A percentile compares a stretch with the other conserved stretches of the same genome.
These are phyloP conservation scores for Eclectus roratus DNA, from an alignment of 2,113 vertebrate genomes.

Conservation along the genomic window DNA sequence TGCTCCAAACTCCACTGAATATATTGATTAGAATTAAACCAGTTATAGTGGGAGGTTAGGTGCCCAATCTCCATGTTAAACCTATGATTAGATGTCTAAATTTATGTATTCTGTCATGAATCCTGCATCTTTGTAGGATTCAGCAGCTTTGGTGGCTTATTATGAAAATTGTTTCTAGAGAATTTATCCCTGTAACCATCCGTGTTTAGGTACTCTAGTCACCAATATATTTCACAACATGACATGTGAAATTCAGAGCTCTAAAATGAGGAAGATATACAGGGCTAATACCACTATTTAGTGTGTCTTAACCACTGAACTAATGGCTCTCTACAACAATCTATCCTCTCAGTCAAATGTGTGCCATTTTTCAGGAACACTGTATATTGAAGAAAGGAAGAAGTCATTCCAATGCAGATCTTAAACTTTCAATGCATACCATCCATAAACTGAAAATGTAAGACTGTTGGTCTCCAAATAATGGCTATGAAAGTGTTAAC, in stretches of 20 bases:
- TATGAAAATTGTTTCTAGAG: not conserved
- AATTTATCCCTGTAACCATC: not conserved
- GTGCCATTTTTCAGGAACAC: not conserved
- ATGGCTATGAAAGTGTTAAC: not conserved
- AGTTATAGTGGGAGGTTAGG: not conserved
- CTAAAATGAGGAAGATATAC: not conserved
- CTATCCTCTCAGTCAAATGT: not conserved
- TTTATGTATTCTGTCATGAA: not conserved
- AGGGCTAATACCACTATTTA: not conserved
- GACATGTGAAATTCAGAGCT: not conserved
- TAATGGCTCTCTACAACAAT: not conserved
- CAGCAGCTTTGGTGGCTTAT: not conserved
- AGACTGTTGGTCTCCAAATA: not conserved
- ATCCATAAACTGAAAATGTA: not conserved
- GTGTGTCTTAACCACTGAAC: not conserved
- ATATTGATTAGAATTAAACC: not conserved
- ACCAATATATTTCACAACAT: not conserved
- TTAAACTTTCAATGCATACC: not conserved
- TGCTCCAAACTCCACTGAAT: not conserved
- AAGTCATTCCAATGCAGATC: not conserved
- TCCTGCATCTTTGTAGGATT: not conserved
- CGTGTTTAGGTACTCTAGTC: not conserved
- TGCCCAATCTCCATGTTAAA: not conserved
- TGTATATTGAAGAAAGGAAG: not conserved
- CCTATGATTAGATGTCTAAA: not conserved